Percentiles rank a stretch among this genome's conserved stretches.
These are phyloP conservation scores for Indri indri DNA, from an alignment of 2,113 vertebrate species.

Conservation along the genomic window DNA sequence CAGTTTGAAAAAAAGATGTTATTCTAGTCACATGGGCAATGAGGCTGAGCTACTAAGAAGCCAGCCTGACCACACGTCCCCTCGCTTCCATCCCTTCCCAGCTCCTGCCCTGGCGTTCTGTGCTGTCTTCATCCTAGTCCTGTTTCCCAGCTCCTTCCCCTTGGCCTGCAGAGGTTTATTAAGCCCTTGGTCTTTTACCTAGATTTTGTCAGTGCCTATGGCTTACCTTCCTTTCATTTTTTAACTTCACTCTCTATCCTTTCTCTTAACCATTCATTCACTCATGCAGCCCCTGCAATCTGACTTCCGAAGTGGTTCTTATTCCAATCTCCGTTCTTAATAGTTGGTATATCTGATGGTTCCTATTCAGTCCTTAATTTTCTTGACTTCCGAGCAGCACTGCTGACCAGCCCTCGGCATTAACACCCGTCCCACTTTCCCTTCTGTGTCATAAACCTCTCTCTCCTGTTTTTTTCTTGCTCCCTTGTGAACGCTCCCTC, in stretches of 20 bases:
- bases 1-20: background rate
- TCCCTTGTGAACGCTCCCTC: background rate
- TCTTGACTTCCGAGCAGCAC: background rate
- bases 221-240: background rate
- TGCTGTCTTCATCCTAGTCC: background rate
- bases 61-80: no score
- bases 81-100: background rate
- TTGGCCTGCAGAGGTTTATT: background rate
- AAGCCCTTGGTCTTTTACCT: background rate
- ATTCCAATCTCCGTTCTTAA: background rate
- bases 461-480: background rate
- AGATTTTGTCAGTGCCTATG: background rate
- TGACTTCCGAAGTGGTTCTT: background rate
- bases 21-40: background rate
- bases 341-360: background rate
- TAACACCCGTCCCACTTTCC: background rate
- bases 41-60: background rate
- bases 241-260: background rate
- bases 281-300: background rate
- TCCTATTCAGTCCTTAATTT: background rate
- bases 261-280: background rate
- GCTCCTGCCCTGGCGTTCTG: background rate
- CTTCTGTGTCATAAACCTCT: background rate
- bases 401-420: background rate
- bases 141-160: background rate